These are phyloP conservation scores for Drosophila rellima DNA, from an alignment of 2,888 invertebrate species.

Conservation along the genomic window DNA sequence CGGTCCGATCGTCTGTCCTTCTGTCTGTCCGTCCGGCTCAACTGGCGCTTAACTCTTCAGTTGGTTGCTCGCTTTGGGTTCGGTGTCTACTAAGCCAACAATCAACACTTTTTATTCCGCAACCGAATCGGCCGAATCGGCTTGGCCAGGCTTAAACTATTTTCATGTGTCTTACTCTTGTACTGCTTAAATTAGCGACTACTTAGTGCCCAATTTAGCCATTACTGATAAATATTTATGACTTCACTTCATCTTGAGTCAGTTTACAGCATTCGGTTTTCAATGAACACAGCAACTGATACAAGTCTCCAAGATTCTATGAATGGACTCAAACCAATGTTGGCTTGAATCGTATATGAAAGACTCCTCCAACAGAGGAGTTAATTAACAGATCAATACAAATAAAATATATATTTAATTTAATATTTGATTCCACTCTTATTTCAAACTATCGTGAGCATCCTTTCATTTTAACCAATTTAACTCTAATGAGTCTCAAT, in stretches of 20 bases:
- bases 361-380: not conserved
- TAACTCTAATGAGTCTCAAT: not conserved
- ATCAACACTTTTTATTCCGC: slow-evolving; percentile 66
- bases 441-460: too few species aligned
- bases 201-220: slow-evolving; percentile 76
- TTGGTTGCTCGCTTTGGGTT: slow-evolving; percentile 13
- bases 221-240: slow-evolving; percentile 75
- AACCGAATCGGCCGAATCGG: slow-evolving; percentile 41
- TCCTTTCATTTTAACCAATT: too few species aligned
- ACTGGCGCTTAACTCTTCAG: slow-evolving; percentile 66
- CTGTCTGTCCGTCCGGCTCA: not conserved
- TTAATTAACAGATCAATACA: not conserved
- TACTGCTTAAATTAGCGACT: slow-evolving; percentile 71
- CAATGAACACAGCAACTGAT: slow-evolving; percentile 42
- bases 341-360: slow-evolving; percentile 3
- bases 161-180: slow-evolving; percentile 46
- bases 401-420: not conserved
- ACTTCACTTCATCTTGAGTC: slow-evolving; percentile 60
- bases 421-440: not conserved
- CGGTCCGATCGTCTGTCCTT: not conserved
- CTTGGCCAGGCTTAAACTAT: slow-evolving; percentile 51
- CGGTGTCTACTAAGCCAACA: slow-evolving; percentile 41
- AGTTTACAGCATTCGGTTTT: slow-evolving; percentile 20
- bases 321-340: slow-evolving; percentile 50
- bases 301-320: slow-evolving; percentile 37